phyloP scores from a whole-genome alignment of 2,113 vertebrate genomes.

The Capreolus pygargus region DNA sequence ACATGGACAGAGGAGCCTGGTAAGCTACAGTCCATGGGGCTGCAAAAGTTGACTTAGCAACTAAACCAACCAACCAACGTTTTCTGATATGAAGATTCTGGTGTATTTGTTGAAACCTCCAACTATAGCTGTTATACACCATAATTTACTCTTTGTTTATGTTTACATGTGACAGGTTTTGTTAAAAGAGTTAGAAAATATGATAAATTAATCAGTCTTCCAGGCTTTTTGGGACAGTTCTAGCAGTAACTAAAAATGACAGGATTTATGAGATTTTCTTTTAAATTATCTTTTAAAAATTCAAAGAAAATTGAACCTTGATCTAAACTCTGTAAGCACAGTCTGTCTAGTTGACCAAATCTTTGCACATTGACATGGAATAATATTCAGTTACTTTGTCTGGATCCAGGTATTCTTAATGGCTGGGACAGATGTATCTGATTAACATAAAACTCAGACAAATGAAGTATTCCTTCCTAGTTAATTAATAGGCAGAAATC shows the following conservation, averaged over 20 bases:
- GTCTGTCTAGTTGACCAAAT: background rate
- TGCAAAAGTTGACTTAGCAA: background rate
- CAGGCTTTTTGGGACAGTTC: background rate
- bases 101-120: background rate
- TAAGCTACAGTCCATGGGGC: background rate
- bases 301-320: background rate
- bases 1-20: background rate
- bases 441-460: constrained; percentile 28
- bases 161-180: background rate
- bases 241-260: background rate
- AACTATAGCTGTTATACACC: background rate
- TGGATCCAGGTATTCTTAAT: background rate
- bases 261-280: background rate
- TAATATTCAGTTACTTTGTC: background rate
- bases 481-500: background rate
- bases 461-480: background rate
- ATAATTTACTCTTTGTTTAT: background rate
- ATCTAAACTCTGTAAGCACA: background rate
- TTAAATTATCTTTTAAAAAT: background rate
- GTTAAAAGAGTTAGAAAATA: background rate
- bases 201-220: background rate
- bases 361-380: background rate
- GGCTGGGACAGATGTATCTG: background rate
- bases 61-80: background rate
- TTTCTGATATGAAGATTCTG: background rate